Percentiles rank a stretch among this genome's conserved stretches.
phyloP scores from a whole-genome alignment of 2,797 vertebrate species.

The Coregonus suidteri region DNA sequence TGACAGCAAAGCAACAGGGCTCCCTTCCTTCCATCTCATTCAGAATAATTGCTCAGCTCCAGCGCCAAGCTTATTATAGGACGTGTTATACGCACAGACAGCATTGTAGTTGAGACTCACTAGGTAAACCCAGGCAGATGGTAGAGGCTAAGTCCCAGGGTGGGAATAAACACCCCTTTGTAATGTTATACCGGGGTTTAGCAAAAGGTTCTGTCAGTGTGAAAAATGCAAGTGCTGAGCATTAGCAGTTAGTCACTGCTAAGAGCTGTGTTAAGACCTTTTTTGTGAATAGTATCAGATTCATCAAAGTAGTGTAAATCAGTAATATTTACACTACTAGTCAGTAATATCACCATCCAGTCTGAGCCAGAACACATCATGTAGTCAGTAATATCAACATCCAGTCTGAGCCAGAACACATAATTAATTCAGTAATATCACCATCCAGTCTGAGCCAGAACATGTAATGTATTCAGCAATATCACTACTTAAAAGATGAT shows the following conservation, averaged over 20 bases:
- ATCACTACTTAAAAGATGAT: constrained; percentile 53
- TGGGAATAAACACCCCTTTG: neutral
- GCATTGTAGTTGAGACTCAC: neutral
- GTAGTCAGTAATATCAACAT: too few relatives aligned
- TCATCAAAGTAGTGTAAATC: neutral
- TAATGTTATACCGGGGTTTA: neutral
- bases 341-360: neutral
- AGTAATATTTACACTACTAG: constrained; percentile 24
- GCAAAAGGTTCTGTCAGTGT: neutral
- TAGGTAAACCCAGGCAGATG: neutral
- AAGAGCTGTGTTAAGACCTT: neutral
- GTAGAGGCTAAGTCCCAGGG: neutral
- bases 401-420: too few relatives aligned
- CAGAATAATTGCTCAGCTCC: neutral
- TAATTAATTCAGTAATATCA: too few relatives aligned
- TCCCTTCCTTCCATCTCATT: neutral
- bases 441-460: too few relatives aligned
- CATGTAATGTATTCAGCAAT: constrained; percentile 23
- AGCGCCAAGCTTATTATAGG: neutral
- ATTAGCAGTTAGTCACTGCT: neutral
- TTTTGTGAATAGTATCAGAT: neutral
- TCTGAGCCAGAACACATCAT: too few relatives aligned
- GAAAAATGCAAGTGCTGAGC: neutral
- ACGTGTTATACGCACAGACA: neutral
- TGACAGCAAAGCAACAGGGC: too few relatives aligned